Conservation (phyloP, 2,888 invertebrate species). For the Molanna angustata region DNA sequence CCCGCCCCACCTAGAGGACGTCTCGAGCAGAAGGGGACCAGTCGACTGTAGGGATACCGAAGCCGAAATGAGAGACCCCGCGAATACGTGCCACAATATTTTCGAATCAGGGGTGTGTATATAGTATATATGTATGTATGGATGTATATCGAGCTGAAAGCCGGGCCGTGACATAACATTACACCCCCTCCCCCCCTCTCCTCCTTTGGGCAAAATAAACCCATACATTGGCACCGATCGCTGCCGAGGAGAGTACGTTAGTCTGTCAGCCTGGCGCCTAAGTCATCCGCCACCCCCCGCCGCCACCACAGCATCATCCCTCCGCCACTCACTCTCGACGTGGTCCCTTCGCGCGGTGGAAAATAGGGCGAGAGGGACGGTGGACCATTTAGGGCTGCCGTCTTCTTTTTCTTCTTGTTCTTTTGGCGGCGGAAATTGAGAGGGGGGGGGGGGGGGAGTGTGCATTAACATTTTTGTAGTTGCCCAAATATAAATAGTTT, state of each 20-base stretch:
- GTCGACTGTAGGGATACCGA: too few species aligned
- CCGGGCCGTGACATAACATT: neutral
- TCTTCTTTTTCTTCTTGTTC: constrained; percentile 26
- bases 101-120: too few species aligned
- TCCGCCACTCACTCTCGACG: constrained; percentile 1
- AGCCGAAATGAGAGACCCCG: too few species aligned
- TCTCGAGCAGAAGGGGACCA: too few species aligned
- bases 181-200: neutral
- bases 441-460: neutral
- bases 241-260: neutral
- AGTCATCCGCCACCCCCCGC: constrained; percentile 9
- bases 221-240: neutral
- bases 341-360: constrained; percentile 3
- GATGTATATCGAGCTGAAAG: too few species aligned
- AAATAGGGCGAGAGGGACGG: constrained; percentile 11
- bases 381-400: constrained; percentile 14
- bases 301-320: neutral
- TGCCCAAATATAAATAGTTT: neutral
- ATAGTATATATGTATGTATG: too few species aligned
- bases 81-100: too few species aligned
- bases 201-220: neutral
- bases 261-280: constrained; percentile 14
- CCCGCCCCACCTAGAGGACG: too few species aligned
- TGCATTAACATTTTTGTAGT: too few species aligned
- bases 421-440: neutral